Base-by-base conservation (phyloP, 2,888 invertebrate species). In the Eulithis testata region DNA sequence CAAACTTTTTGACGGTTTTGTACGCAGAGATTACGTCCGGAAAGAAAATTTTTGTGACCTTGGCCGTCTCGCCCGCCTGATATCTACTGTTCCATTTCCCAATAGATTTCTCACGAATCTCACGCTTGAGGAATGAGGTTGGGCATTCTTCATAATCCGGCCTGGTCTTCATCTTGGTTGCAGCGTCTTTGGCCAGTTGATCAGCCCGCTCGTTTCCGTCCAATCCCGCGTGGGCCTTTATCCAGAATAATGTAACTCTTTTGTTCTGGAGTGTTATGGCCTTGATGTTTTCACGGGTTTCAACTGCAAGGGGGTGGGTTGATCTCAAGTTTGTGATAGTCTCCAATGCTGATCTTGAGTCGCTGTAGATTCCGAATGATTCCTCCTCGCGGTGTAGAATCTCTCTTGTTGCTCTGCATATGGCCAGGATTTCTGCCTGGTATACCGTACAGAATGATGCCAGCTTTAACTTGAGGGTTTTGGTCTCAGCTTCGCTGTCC, bases 171-270 rank as follows among this genome's bases (percentile, higher is more conserved):
- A 27, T 0, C 2, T n/a, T 27, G 37, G 6, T n/a, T n/a, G 68
- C 68, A 0, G 68, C 62, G 40, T 40, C 40, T 8, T 40, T 40
- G 1, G 40, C 40, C 0, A 40, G 40, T 11, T 5, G 5, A 9
- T 40, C 40, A 7, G 40, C 40, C 0, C 40, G 6, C 8, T 40
- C 40, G 9, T 40, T 40, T 9, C 8, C 68, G 9, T 44, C 53
- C 0, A 67, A 14, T 0, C 67, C 67, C 0, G 54, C 67, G 14
- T 64, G 67, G 0, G 67, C 67, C 11, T 59, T 68, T 0, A 64
- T 40, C 64, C 67, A 66, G 54, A 21, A 62, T 2, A 66, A 14
- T 0, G 40, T 6, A 0, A 62, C 44, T 7, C 11, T 11, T 52
- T 61, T 63, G 7, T 6, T 21, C 45, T n/a, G 36, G 44, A 36